Percentiles rank a stretch among this genome's conserved stretches.
Conservation (phyloP, 2,888 invertebrate genomes). For the Bursaphelenchus okinawaensis region DNA sequence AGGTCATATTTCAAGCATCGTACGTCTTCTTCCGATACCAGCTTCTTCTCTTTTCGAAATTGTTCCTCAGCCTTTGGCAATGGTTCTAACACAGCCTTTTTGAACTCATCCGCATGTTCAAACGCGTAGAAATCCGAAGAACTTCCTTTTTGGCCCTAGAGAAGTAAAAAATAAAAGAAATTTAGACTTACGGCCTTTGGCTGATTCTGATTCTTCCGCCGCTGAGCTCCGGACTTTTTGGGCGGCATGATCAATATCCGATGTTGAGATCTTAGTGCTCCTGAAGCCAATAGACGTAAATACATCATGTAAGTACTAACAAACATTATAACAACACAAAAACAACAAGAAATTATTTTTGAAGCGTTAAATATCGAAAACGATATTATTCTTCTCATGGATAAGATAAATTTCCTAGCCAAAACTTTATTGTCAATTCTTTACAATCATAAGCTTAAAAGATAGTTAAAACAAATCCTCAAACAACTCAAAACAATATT, state of each 20-base stretch:
- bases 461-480: too few species aligned
- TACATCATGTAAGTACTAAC: neutral
- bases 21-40: neutral
- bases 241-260: neutral
- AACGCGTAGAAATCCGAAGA: neutral
- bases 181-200: neutral
- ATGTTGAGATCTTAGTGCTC: neutral
- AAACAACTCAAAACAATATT: too few species aligned
- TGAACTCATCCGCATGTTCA: neutral
- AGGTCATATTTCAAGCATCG: neutral
- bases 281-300: constrained; percentile 2
- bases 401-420: too few species aligned
- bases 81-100: neutral
- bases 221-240: neutral
- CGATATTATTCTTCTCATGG: too few species aligned
- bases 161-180: neutral
- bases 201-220: neutral
- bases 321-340: neutral
- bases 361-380: too few species aligned
- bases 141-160: neutral
- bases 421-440: too few species aligned
- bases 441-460: too few species aligned
- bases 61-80: neutral
- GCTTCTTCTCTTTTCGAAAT: neutral
- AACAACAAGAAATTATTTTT: too few species aligned